Base-by-base conservation (phyloP, 2,888 invertebrate genomes). In the Agonopterix heracliana region DNA sequence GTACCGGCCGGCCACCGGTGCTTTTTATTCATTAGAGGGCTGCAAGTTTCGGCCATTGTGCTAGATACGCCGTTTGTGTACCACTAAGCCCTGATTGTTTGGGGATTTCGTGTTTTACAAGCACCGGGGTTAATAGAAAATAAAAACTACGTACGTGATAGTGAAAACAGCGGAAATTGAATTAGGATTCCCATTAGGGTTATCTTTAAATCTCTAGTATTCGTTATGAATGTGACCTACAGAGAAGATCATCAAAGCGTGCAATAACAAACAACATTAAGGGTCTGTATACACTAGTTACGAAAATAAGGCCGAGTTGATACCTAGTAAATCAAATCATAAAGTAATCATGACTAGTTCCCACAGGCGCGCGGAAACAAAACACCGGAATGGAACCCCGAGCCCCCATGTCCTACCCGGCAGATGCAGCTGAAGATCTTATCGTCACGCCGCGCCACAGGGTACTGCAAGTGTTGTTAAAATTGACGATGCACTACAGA, bases 351-450 rank as follows among this genome's bases (percentile, higher is more conserved):
- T 66, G 66, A 54, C 61, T 56, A 64, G 72, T 82, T 83, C 84
- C 81, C 84, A 84, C 80, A 81, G 74, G 67, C 65, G 64, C 59
- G 62, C 60, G 64, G 73, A 73, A 77, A 79, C 78, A 77, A 78
- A 78, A 70, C 76, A 74, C 80, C 81, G 81, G 79, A 82, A 76
- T 78, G 63, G 74, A 81, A 79, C 80, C 82, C 77, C 77, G 71
- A 73, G 59, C 64, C 63, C 64, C 58, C 56, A 55, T 61, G 58
- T 52, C 56, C 55, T 66, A 61, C 68, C 66, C 64, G 78, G 83
- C 87, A 87, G 87, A 87, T 86, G 86, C 80, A 79, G 71, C 74
- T 53, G 59, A 55, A 80, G 87, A 88, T 88, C 77, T 83, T 87
- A 83, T 78, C 80, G 72, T 56, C 55, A 53, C 57, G 11, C 35